phyloP scores from a whole-genome alignment of 2,113 vertebrate species.

The Laterallus jamaicensis region DNA sequence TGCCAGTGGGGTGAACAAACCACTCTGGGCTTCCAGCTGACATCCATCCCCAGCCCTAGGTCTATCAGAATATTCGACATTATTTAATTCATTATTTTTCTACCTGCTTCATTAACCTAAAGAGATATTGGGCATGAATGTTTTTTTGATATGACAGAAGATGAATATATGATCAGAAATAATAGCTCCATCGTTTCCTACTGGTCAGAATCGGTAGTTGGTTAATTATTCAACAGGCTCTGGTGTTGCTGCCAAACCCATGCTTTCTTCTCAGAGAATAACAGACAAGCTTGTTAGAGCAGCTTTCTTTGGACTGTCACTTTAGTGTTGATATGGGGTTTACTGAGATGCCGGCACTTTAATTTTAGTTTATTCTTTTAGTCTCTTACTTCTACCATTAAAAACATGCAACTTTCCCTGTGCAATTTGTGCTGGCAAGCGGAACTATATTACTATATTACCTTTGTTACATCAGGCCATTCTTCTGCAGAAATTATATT shows the following conservation, averaged over 20 bases:
- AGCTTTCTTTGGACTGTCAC: conserved; percentile 51
- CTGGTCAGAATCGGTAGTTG: conserved; percentile 16
- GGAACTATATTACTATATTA: background rate
- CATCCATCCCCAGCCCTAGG: background rate
- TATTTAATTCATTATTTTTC: background rate
- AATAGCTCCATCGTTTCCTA: background rate
- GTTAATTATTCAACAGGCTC: conserved; percentile 59
- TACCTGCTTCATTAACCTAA: background rate
- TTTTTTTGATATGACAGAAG: background rate
- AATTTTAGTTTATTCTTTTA: conserved; percentile 24
- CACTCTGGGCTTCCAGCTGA: background rate
- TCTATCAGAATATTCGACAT: fast-evolving
- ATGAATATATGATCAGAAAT: conserved; percentile 9
- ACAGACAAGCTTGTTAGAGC: conserved; percentile 56
- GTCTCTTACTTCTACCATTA: background rate
- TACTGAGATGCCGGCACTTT: conserved; percentile 21
- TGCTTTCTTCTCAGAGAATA: conserved; percentile 47
- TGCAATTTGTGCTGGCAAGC: background rate
- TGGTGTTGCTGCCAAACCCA: conserved; percentile 40
- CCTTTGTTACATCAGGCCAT: background rate
- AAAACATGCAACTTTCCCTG: background rate
- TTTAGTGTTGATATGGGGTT: conserved; percentile 31
- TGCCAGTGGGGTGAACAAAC: background rate
- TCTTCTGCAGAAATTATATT: background rate
- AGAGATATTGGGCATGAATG: background rate